phyloP scores from a whole-genome alignment of 2,113 vertebrate genomes.

The Trematomus loennbergii region DNA sequence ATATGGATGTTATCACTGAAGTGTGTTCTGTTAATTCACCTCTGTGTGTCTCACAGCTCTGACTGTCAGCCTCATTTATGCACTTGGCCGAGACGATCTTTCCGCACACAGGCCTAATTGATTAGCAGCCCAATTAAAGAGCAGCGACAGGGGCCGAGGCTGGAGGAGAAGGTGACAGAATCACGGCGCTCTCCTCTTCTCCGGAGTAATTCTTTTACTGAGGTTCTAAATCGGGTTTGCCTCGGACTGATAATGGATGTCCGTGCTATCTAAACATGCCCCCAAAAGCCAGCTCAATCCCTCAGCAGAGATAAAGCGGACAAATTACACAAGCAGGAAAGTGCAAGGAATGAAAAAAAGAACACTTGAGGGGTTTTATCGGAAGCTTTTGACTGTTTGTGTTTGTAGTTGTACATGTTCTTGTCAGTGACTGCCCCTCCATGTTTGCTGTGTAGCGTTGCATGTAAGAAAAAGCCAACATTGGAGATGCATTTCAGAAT shows the following conservation, averaged over 20 bases:
- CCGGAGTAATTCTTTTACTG: conserved; percentile 59
- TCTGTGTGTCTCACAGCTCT: conserved; percentile 1
- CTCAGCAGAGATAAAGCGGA: conserved; percentile 63
- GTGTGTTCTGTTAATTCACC: conserved; percentile 5
- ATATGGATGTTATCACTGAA: neutral
- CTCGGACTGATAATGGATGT: conserved; percentile 74
- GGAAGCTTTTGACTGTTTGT: conserved; percentile 7
- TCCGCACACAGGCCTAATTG: conserved; percentile 58
- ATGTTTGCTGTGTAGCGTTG: neutral
- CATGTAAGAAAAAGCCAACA: conserved; percentile 6
- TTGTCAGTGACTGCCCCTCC: conserved; percentile 1
- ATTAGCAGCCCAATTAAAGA: conserved; percentile 69
- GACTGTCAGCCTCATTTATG: conserved; percentile 45
- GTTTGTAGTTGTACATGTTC: conserved; percentile 14
- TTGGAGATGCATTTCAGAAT: conserved; percentile 21
- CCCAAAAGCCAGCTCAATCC: conserved; percentile 54
- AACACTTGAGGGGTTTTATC: conserved; percentile 23
- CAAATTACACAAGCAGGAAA: conserved; percentile 56
- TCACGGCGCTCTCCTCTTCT: conserved; percentile 32
- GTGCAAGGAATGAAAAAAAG: conserved; percentile 14
- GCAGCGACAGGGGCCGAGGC: conserved; percentile 14
- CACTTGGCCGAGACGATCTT: conserved; percentile 16
- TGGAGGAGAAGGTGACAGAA: conserved; percentile 47
- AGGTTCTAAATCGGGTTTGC: conserved; percentile 69
- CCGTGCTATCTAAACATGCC: conserved; percentile 70